Base-by-base conservation (phyloP, 1,140 invertebrate genomes). In the Apis dorsata region DNA sequence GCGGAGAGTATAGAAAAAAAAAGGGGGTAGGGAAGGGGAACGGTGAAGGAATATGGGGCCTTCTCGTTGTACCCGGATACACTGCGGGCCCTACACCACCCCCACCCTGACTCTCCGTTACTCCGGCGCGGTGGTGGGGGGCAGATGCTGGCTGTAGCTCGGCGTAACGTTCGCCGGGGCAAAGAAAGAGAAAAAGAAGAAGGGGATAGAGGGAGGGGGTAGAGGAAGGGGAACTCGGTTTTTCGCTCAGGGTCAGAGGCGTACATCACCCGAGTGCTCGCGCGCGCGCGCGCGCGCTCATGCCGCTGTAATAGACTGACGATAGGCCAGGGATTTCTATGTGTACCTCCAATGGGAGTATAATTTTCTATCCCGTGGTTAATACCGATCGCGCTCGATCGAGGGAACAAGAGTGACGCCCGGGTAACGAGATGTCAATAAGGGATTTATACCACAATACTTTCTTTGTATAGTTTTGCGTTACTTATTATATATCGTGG, bases 171-270 rank as follows among this genome's bases (percentile, higher is more conserved):
- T 84, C 82, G 84, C 86, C 75, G 71, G 85, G 71, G 85, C 77
- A 69, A 68, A 73, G 82, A 73, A 74, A 66, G 62, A 73, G 70
- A 77, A 83, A 87, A 79, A 76, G 53, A 28, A 8, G 11, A 57
- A 19, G 73, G 34, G 63, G 65, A 75, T 72, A 76, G 65, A 84
- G 60, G 78, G 75, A 76, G 69, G 85, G 62, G 62, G 21, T 19
- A 53, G 62, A 63, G 57, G 84, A 81, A 76, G 76, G 84, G 73
- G 78, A 59, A 83, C 86, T 87, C 62, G 73, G 87, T 92, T 90
- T 91, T 93, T 90, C 90, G 89, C 90, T 92, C 91, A 93, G 92
- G 92, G 92, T 93, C 92, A 93, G 87, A 92, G 92, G 88, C 92
- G 92, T 93, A 93, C 91, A 93, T 93, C 92, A 93, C 90, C 89